These are phyloP conservation scores for Euwallacea fornicatus DNA, from an alignment of 1,140 invertebrate species.

Conservation along the genomic window DNA sequence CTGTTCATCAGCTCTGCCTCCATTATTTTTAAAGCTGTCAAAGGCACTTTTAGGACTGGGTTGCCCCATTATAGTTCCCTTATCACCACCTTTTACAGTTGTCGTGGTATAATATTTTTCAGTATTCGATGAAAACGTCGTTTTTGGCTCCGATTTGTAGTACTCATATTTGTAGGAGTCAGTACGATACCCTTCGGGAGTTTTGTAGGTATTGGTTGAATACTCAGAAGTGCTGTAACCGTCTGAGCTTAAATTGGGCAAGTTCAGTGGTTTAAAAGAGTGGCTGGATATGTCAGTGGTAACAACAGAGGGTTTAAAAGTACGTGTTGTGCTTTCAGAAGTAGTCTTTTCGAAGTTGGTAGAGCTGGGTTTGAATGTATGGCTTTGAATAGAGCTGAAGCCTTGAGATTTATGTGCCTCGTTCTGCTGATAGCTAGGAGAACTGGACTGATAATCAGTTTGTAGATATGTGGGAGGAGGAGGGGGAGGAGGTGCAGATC, in stretches of 20 bases:
- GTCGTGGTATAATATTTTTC: slow-evolving; percentile 56
- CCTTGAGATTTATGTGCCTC: slow-evolving; percentile 3
- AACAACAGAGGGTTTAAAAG: not conserved
- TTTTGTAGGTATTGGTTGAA: slow-evolving; percentile 48
- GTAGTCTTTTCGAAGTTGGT: slow-evolving; percentile 7
- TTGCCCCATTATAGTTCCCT: slow-evolving; percentile 1
- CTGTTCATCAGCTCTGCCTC: slow-evolving; percentile 41
- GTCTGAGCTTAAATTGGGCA: slow-evolving; percentile 20
- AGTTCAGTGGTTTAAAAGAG: not conserved
- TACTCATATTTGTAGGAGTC: slow-evolving; percentile 50
- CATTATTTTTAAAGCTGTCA: slow-evolving; percentile 47
- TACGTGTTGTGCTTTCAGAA: not conserved
- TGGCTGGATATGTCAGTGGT: not conserved
- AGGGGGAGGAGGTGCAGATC: slow-evolving; percentile 8
- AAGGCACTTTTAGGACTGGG: slow-evolving; percentile 42
- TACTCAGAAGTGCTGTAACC: slow-evolving; percentile 49
- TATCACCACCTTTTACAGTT: slow-evolving; percentile 41
- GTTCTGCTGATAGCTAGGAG: slow-evolving; percentile 2
- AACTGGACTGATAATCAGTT: not conserved
- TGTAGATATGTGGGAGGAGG: not conserved
- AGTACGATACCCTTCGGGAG: slow-evolving; percentile 49
- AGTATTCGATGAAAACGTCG: slow-evolving; percentile 51
- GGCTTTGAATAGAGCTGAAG: not conserved
- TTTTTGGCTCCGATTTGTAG: slow-evolving; percentile 45
- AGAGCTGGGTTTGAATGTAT: slow-evolving; percentile 7